Evolutionary conservation across 2,113 vertebrate species (phyloP), one percentile per base, ranked within the genome.

Genomic region (Psephotus haematonotus): DNA sequence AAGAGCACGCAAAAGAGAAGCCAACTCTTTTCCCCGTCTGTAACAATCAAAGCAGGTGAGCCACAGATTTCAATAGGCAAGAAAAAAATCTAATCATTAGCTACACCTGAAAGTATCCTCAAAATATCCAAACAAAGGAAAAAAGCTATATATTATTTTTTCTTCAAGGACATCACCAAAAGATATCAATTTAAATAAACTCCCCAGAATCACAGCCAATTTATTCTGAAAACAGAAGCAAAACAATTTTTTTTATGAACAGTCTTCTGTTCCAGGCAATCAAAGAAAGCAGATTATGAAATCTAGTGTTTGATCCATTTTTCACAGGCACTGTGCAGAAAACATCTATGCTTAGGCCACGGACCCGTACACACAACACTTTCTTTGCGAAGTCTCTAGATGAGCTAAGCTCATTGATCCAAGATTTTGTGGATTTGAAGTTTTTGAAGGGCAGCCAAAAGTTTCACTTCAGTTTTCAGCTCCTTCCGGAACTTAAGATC

Each of bases 401-500:
- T 82, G 50, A 97, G 76, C 62, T 72, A 88, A 92, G 23, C 62
- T 77, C 86, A 96, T 86, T 91, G 91, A 98, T 96, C 92, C 92
- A 70, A 35, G n/a, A 93, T 96, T 94, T 94, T 86, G 91, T 95
- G 91, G 90, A 96, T 96, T n/a, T 93, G 74, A 92, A 92, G 43
- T 80, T 96, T 93, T 71, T 98, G 95, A 98, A 98, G 96, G 96
- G 70, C 91, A 97, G 95, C 96, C 97, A 97, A 87, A 92, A 95
- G 23, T 90, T 97, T 83, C 86, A 84, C 72, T 95, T 97, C 13
- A 22, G 92, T 95, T 96, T 95, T 88, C 90, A 91, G 8, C 55
- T 95, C 31, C 76, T 88, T 84, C 86, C 69, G 59, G 57, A 95
- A 91, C 49, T 6, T 84, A 57, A 95, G 70, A 82, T 74, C 76